Base-by-base conservation (phyloP, 2,113 vertebrate genomes). In the Isurus oxyrinchus region DNA sequence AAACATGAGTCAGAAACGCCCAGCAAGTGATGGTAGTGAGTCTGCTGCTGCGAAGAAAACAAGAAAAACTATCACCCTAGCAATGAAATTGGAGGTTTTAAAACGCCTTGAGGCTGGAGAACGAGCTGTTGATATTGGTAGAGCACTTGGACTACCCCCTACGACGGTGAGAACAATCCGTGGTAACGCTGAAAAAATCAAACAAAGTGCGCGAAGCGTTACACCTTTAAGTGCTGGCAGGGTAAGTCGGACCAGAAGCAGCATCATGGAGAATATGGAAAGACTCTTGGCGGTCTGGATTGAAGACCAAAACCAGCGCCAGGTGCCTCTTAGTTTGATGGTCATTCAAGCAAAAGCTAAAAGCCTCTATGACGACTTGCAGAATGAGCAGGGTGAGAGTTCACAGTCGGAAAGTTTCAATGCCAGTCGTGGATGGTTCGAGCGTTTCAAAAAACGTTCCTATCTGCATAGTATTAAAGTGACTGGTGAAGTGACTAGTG, bases 201-300 rank as follows among this genome's bases (percentile, higher is more conserved):
- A 76, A 35, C 72, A 76, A 76, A 76, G 72, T 76, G 72, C 72
- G 27, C n/a, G 16, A 87, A 87, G 84, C 25, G 40, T 87, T 44
- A 87, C 84, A 53, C 84, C 84, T 44, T 87, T 87, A 87, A 87
- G 84, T 87, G 84, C 84, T 87, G n/a, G 40, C 44, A 87, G 49
- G 84, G 84, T 96, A 94, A 81, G 55, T 35, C 87, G 96, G 19
- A 96, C 44, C 44, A 55, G 49, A 63, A 94, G 91, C 72, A 96
- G 96, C 7, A 13, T 96, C 67, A 96, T 95, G 67, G 67, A 96
- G 69, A 96, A 96, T 27, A 94, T 63, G 90, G 96, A 94, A 67
- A 96, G 72, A 96, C 91, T 55, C 61, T 95, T 79, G 94, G 79
- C 55, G 2, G 72, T 76, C 7, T 76, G 72, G 72, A 76, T 76